A percentile compares a stretch with the other conserved stretches of the same genome.
Conservation (phyloP, 2,888 invertebrate genomes). For the Caenorhabditis becei region DNA sequence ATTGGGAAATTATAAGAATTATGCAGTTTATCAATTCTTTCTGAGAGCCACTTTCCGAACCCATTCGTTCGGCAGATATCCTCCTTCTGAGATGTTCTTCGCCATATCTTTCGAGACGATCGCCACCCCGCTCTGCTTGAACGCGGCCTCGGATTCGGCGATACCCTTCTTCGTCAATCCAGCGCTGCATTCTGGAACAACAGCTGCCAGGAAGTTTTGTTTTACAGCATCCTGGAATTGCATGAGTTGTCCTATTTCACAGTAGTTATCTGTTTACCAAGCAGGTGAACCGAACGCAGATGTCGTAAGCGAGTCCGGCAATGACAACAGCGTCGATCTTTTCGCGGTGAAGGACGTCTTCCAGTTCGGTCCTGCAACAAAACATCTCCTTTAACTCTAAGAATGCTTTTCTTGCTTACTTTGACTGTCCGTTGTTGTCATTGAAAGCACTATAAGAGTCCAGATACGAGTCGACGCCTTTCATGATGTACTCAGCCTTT, state of each 20-base stretch:
- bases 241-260: no score
- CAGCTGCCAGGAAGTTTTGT: conserved; percentile 50
- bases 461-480: conserved; percentile 92
- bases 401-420: conserved; percentile 47
- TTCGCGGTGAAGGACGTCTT: conserved; percentile 88
- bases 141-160: conserved; percentile 63
- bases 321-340: conserved; percentile 93
- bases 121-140: conserved; percentile 70
- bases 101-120: conserved; percentile 57
- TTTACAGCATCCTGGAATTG: conserved; percentile 50
- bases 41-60: conserved; percentile 39
- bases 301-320: conserved; percentile 95
- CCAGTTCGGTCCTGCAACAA: conserved; percentile 89
- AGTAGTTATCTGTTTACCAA: conserved; percentile 20
- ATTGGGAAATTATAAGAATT: conserved; percentile 12
- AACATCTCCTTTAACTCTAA: not conserved
- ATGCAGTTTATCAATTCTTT: conserved; percentile 20
- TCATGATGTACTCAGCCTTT: conserved; percentile 46
- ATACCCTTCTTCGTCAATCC: conserved; percentile 68
- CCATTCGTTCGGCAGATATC: conserved; percentile 61
- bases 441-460: conserved; percentile 98
- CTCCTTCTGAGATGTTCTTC: conserved; percentile 29
- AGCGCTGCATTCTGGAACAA: conserved; percentile 57
- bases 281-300: conserved; percentile 86
- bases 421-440: conserved; percentile 91